phyloP scores from a whole-genome alignment of 2,797 vertebrate genomes.

The Sciurus carolinensis region DNA sequence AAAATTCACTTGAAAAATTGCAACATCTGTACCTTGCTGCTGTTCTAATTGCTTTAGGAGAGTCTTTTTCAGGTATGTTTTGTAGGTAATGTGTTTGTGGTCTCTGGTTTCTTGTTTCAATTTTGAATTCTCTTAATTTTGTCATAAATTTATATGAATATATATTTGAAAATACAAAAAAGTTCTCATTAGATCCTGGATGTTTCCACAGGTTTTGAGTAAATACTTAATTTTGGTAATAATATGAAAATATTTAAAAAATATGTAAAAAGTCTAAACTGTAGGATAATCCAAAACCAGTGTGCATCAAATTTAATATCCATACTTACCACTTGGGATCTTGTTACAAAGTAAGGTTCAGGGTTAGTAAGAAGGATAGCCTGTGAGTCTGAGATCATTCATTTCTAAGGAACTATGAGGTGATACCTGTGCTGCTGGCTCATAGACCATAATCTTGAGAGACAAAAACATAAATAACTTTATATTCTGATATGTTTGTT shows the following conservation, averaged over 20 bases:
- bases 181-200: neutral
- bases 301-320: neutral
- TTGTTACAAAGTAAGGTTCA: slow-evolving; percentile 31
- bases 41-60: slow-evolving; percentile 5
- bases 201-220: neutral
- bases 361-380: neutral
- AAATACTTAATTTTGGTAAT: slow-evolving; percentile 4
- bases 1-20: slow-evolving; percentile 33
- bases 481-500: neutral
- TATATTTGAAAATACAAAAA: neutral
- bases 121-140: slow-evolving; percentile 49
- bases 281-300: neutral
- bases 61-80: neutral
- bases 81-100: neutral
- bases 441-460: neutral
- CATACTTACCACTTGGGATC: neutral
- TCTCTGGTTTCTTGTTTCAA: neutral
- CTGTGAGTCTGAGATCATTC: neutral
- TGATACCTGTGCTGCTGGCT: neutral
- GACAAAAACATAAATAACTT: slow-evolving; percentile 11
- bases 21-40: neutral
- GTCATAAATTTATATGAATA: neutral
- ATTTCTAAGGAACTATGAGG: neutral
- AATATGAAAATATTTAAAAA: slow-evolving; percentile 1
- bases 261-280: neutral